Base-by-base conservation (phyloP, 2,888 invertebrate species). In the Rambutsinella grinnellia region DNA sequence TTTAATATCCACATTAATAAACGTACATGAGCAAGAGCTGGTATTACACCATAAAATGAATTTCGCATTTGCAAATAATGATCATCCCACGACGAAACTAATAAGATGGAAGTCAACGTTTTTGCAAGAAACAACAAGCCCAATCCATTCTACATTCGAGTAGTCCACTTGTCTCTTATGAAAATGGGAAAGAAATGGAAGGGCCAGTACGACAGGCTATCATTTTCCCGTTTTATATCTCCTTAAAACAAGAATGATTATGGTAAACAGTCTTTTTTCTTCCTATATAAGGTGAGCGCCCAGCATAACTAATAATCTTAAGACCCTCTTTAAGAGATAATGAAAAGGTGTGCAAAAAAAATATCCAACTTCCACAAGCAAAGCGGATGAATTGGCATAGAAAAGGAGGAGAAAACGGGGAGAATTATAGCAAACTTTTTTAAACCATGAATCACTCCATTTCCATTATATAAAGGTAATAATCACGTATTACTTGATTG, bases 171-270 rank as follows among this genome's bases (percentile, higher is more conserved):
- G 36, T 67, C 74, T 67, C 67, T 67, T 67, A 75, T 60, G 49
- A 21, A 26, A 56, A 2, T 46, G 66, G 54, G 62, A 61, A 75
- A 46, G 49, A 23, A 28, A 60, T 15, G 49, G n/a, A 19, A 46
- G 54, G 44, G 49, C 67, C 66, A 67, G 58, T 23, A 62, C 51
- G 68, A 76, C 75, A 76, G 63, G 68, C 58, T 69, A 76, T 76
- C 75, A 69, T 76, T 76, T 68, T 63, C 66, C 54, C 56, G 26
- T 44, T 44, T 56, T 51, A 47, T 51, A 26, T 47, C 47, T 49
- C 8, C n/a, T 51, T n/a, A 47, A 46, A 57, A 49, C 8, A 60
- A 44, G 62, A 62, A 62, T 24, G 62, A 27, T 49, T 44, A 62
- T 15, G n/a, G 57, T 47, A n/a, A 36, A 36, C 53, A 36, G 54